Evolutionary conservation across 2,113 vertebrate genomes (phyloP), one percentile per base, ranked within the genome.

Genomic region (Leptocoma aspasia): DNA sequence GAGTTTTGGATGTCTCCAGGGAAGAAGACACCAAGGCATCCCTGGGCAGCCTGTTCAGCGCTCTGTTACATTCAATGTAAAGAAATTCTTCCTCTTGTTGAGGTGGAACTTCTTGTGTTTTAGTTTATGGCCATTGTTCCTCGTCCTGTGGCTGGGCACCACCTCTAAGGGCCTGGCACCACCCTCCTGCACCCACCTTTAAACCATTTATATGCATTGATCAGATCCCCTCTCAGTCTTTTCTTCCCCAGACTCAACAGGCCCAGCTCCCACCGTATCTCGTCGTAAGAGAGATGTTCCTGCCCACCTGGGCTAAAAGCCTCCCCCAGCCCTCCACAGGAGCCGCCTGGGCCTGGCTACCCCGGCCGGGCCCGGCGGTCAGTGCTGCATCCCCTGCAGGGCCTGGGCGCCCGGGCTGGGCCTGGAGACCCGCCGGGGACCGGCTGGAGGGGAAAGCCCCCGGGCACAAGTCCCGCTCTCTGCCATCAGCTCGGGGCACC

Each of bases 81-180:
- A 53, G 30, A 70, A 68, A 30, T 31, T 61, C 63, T 41, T 60
- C n/a, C n/a, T 31, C 54, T 19, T 8, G 11, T 7, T 23, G 26
- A 35, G 26, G 15, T 56, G 49, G 30, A 49, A 54, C 31, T 69
- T 54, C 35, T 31, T 35, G 26, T 42, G 41, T 7, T 76, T 69
- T 27, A 54, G 30, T 42, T 39, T 66, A 45, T 19, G 30, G 61
- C 28, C 45, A 47, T 4, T 42, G 35, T 8, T 69, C 13, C 35
- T 41, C 2, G 0, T 47, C 14, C 30, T 53, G 16, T 9, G 2
- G 1, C n/a, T 41, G 47, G 21, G 28, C n/a, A 76, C 13, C 20
- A 47, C 14, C 10, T 10, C 31, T 21, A 53, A 26, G 28, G 8
- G 69, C 20, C n/a, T 53, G 30, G 61, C 30, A 76, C 26, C 53